phyloP scores from a whole-genome alignment of 2,888 invertebrate genomes.

The Hypena proboscidalis region DNA sequence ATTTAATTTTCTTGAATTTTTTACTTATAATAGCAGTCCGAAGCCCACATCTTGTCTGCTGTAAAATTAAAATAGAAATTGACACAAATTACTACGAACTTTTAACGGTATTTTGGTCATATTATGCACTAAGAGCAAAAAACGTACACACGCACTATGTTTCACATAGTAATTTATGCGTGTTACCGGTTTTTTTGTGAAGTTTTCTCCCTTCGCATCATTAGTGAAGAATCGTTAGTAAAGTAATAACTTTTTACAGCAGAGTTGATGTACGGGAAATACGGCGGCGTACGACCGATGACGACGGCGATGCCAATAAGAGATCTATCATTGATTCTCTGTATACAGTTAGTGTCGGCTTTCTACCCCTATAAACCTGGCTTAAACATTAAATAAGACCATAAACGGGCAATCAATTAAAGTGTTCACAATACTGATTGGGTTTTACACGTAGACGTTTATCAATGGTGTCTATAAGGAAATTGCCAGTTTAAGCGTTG shows the following conservation, averaged over 20 bases:
- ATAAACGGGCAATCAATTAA: slow-evolving; percentile 56
- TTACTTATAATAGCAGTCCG: no score
- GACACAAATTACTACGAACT: no score
- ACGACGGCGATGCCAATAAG: slow-evolving; percentile 45
- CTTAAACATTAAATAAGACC: slow-evolving; percentile 48
- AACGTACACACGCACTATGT: slow-evolving; percentile 1
- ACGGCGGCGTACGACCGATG: no score
- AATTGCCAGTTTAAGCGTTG: slow-evolving; percentile 48
- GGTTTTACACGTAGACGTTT: slow-evolving; percentile 41
- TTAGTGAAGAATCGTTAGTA: slow-evolving; percentile 51
- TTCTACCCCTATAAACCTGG: slow-evolving; percentile 43
- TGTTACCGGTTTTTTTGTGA: slow-evolving; percentile 10
- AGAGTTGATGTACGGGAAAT: slow-evolving; percentile 49
- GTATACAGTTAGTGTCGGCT: slow-evolving; percentile 38
- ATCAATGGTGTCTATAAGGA: slow-evolving; percentile 55
- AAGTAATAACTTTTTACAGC: slow-evolving; percentile 50
- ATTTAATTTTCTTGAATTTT: no score
- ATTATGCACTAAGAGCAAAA: no score
- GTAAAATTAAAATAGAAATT: no score
- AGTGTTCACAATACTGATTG: slow-evolving; percentile 46
- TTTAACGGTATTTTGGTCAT: no score
- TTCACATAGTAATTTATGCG: neutral
- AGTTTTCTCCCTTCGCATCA: slow-evolving; percentile 28
- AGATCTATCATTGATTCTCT: slow-evolving; percentile 44
- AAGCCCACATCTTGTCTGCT: no score